Base-by-base conservation (phyloP, 2,888 invertebrate genomes). In the Amblyjoppa fuscipennis region DNA sequence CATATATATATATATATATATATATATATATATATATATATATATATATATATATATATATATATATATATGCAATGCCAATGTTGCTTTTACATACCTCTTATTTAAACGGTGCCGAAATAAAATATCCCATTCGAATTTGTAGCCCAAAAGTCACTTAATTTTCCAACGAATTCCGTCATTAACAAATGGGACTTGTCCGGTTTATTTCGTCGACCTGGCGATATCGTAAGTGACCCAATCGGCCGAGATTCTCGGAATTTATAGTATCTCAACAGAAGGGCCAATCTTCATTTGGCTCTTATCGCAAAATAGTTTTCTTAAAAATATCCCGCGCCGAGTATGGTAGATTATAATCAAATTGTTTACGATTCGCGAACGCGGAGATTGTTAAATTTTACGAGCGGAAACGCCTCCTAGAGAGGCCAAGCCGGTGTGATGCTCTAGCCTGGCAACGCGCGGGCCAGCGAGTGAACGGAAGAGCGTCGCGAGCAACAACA, bases 71-170 rank as follows among this genome's bases (percentile, higher is more conserved):
- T 53, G 45, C 41, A 53, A 38, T 56, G 51, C 11, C 56, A 68
- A 53, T 2, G 45, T 84, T 69, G 49, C 66, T 78, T 83, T 71
- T 68, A 86, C 88, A 80, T 88, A 90, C 89, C 89, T 89, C 74
- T 86, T 85, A 83, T 75, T 69, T 86, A 86, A 87, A 87, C 74
- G 41, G 84, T 68, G 34, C 28, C 45, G 11, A 28, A 68, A 77
- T 68, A 88, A 88, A 88, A 87, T 89, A 89, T 88, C 88, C 87
- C 76, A 84, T 87, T 71, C 69, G 69, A 74, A 51, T 79, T 31
- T 34, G 25, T 11, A 11, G 45, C 20, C 51, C 25, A 1, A 31
- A 34, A 68, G 20, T 1, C 83, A 78, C 78, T 69, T 53, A 53
- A 28, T 45, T 20, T 45, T 45, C 45, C 13, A 45, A 2, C 5